Conservation (phyloP, 2,113 vertebrate species). For the Cairina moschata region DNA sequence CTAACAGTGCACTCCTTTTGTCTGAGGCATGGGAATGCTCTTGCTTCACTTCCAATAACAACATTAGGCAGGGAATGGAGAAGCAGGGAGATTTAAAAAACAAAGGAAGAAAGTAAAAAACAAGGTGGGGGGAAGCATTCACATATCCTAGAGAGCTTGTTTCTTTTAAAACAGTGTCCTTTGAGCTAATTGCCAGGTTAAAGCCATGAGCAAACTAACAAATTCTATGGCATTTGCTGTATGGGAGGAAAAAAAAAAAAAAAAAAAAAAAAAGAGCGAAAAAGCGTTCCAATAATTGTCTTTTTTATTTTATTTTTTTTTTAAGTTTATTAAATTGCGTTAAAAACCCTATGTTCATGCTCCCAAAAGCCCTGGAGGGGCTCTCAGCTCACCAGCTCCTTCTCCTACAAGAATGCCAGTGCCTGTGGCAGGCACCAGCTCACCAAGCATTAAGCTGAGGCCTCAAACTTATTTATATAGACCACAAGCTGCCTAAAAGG, state of each 20-base stretch:
- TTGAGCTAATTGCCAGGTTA: background rate
- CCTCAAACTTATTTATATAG: background rate
- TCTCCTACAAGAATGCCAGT: background rate
- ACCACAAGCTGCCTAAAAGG: slow-evolving; percentile 4
- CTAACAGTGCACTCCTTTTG: background rate
- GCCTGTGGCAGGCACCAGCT: background rate
- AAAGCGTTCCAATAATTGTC: background rate
- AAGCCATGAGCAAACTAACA: background rate
- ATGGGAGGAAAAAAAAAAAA: background rate
- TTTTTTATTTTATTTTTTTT: background rate
- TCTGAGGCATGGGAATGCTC: background rate
- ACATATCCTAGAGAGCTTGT: background rate
- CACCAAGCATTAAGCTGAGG: background rate
- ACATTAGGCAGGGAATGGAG: background rate
- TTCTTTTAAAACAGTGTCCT: background rate
- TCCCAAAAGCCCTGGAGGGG: background rate
- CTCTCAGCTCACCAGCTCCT: background rate
- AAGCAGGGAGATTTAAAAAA: background rate
- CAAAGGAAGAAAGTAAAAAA: background rate
- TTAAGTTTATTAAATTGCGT: background rate
- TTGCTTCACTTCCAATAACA: background rate
- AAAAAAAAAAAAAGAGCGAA: too few species aligned
- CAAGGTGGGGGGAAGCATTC: rapidly evolving
- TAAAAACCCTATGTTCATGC: background rate
- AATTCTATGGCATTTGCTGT: background rate